Evolutionary conservation across 2,888 invertebrate species (phyloP), one percentile per base, ranked within the genome.

Genomic region (Andricus curvator): DNA sequence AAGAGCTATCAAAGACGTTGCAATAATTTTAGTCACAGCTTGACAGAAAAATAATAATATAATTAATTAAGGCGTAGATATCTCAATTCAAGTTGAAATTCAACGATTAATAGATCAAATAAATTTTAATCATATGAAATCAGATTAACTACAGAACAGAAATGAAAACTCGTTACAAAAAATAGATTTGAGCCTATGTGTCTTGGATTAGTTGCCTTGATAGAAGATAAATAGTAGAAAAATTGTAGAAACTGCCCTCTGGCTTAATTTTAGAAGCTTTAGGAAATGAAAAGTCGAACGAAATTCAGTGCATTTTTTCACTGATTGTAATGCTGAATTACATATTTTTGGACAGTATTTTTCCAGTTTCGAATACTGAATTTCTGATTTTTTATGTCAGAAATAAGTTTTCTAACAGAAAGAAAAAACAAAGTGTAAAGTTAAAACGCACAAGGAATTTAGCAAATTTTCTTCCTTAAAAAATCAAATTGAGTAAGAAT

Each of bases 131-230:
- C 48, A 70, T 51, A 70, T 70, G 8, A 78, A 78, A 9, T 33
- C 29, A 22, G 15, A 51, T 15, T 20, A 65, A 78, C 13, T 48
- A 56, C 17, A 48, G 6, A 48, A 17, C 5, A 48, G 4, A 48
- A 17, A 48, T 17, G 48, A 17, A 48, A 48, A 17, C 48, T 48
- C 17, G 48, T 48, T 4, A 44, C 48, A 48, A 77, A 78, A 80
- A 66, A 70, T 20, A n/a, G 17, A 25, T 44, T 22, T 81, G 80
- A 81, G 85, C 83, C 83, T 86, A 88, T 82, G 88, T 89, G 89
- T 89, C 89, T 89, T 90, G 84, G 83, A 88, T 88, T 88, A 88
- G 88, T 88, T 90, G 90, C 90, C 90, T 90, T 90, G 84, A 85
- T 87, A 87, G 80, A 86, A 81, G 83, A 84, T 77, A 84, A 85